phyloP scores from a whole-genome alignment of 2,888 invertebrate species.

The Hemaris fuciformis region DNA sequence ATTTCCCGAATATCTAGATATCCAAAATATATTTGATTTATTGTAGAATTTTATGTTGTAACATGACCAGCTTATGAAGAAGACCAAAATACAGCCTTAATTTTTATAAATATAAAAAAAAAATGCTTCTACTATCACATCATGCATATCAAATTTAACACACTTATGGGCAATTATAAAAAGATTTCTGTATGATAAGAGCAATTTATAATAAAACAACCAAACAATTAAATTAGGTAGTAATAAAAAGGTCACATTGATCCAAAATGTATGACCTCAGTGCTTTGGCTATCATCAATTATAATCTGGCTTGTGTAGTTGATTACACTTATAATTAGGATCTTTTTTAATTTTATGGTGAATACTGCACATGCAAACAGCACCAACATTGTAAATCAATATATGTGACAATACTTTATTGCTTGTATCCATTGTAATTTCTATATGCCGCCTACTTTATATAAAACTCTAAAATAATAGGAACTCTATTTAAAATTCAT shows the following conservation, averaged over 20 bases:
- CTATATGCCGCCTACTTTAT: too few relatives aligned
- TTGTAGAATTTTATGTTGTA: background rate
- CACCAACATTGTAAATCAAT: background rate
- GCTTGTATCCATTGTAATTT: too few relatives aligned
- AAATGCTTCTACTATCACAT: background rate
- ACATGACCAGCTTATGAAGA: background rate
- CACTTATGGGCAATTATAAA: background rate
- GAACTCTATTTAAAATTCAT: too few relatives aligned
- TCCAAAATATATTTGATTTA: too few relatives aligned
- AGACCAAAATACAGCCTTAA: background rate
- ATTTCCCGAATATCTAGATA: too few relatives aligned
- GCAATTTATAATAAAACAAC: background rate
- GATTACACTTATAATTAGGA: background rate
- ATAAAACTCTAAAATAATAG: too few relatives aligned
- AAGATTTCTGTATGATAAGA: background rate
- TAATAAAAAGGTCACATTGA: slow-evolving; percentile 8
- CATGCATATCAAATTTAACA: background rate
- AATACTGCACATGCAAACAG: background rate
- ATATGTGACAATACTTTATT: too few relatives aligned
- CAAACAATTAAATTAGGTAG: background rate
- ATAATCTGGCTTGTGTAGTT: background rate
- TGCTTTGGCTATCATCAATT: background rate
- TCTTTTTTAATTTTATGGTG: background rate
- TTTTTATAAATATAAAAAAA: background rate
- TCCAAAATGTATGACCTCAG: background rate